These are phyloP conservation scores for Phenacoccus solenopsis DNA, from an alignment of 1,140 invertebrate species.

Conservation along the genomic window DNA sequence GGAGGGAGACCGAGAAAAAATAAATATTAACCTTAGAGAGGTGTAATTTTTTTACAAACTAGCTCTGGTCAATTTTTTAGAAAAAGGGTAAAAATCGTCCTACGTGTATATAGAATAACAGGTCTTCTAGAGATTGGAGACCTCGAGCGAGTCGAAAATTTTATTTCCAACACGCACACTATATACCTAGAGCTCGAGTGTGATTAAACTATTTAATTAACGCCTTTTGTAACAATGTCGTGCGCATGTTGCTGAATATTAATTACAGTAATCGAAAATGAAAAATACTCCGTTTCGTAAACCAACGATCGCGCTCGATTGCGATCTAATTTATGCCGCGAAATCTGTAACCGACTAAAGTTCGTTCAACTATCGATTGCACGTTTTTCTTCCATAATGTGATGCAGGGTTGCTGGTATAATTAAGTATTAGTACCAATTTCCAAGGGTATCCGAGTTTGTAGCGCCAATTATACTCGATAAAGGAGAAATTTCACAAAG, in stretches of 20 bases:
- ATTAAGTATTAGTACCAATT: not conserved
- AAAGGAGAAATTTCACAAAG: not conserved
- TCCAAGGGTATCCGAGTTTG: not conserved
- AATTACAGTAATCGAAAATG: not conserved
- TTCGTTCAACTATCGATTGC: not conserved
- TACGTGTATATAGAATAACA: too few relatives aligned
- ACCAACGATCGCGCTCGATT: not conserved
- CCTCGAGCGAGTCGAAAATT: too few relatives aligned
- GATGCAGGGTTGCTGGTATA: not conserved
- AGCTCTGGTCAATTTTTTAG: too few relatives aligned
- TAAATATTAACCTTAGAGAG: too few relatives aligned
- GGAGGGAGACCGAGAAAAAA: too few relatives aligned
- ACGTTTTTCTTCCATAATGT: not conserved
- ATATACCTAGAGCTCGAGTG: too few relatives aligned
- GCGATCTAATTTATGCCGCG: too few relatives aligned
- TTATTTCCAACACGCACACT: too few relatives aligned
- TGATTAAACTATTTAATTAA: too few relatives aligned
- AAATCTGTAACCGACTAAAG: not conserved
- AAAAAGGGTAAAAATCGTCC: too few relatives aligned
- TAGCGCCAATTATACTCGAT: not conserved
- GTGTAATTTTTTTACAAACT: too few relatives aligned
- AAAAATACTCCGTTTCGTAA: not conserved
- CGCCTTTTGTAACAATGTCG: not conserved
- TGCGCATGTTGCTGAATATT: not conserved
- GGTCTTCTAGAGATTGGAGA: too few relatives aligned